A percentile compares a stretch with the other conserved stretches of the same genome.
Conservation (phyloP, 1,140 invertebrate species). For the Tetragonula clypearis region DNA sequence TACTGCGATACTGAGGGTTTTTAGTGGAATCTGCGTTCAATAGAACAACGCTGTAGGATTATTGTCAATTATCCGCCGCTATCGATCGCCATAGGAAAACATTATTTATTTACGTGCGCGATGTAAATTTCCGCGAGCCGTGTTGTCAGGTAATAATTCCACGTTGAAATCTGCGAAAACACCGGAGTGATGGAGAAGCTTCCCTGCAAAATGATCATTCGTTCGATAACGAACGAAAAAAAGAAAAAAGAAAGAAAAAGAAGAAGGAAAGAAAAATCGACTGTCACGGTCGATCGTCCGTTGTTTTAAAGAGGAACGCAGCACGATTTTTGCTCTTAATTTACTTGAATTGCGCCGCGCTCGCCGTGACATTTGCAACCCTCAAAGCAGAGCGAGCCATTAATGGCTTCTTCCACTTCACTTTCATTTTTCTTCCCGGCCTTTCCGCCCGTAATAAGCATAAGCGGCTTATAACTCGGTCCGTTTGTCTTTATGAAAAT, state of each 20-base stretch:
- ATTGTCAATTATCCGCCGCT: neutral
- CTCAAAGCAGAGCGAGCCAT: constrained; percentile 14
- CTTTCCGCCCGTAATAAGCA: constrained; percentile 15
- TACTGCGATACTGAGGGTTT: neutral
- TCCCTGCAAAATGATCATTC: neutral
- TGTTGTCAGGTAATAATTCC: neutral
- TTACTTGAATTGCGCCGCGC: neutral
- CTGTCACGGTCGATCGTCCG: too few relatives aligned
- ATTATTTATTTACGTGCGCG: neutral
- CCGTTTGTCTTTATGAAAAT: constrained; percentile 21
- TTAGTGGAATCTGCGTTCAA: neutral
- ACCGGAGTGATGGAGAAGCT: neutral
- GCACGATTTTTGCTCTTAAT: constrained; percentile 15
- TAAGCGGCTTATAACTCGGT: constrained; percentile 25
- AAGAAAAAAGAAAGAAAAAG: too few relatives aligned
- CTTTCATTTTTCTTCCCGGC: constrained; percentile 22
- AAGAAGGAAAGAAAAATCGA: too few relatives aligned
- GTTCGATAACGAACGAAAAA: neutral
- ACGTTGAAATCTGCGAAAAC: neutral
- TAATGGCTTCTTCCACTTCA: constrained; percentile 19
- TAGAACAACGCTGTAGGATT: neutral
- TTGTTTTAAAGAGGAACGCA: neutral
- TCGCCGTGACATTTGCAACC: constrained; percentile 5
- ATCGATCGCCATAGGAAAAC: neutral
- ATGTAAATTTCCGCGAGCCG: neutral